Evolutionary conservation across 2,113 vertebrate genomes (phyloP).

Genomic region (Sebastes schlegelii): DNA sequence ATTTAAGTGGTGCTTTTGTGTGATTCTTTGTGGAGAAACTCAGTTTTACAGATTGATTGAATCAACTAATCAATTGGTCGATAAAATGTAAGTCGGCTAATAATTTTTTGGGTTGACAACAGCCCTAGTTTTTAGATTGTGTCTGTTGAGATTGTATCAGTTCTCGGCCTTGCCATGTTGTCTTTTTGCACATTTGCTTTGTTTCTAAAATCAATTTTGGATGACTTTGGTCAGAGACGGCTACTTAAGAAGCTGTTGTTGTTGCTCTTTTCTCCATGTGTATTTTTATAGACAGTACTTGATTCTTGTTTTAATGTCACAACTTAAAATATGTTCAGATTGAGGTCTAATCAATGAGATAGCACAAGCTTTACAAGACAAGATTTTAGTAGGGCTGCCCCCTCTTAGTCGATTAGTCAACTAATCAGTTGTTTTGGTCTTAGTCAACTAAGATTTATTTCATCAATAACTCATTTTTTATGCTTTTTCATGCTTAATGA

Average conservation of each 20-base stretch:
- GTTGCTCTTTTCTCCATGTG: not conserved
- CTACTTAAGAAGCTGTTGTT: not conserved
- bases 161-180: slow-evolving; percentile 26
- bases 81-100: no score
- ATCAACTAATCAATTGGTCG: no score
- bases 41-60: no score
- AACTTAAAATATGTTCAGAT: not conserved
- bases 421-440: no score
- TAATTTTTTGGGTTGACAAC: no score
- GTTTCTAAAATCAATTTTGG: not conserved
- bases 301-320: not conserved
- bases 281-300: not conserved
- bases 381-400: not conserved
- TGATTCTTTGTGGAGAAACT: no score
- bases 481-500: no score
- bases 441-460: no score
- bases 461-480: no score
- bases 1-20: no score
- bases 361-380: not conserved
- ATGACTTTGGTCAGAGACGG: not conserved
- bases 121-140: no score
- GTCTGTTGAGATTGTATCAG: not conserved
- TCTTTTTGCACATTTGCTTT: slow-evolving; percentile 23
- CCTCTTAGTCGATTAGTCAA: no score
- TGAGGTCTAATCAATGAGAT: not conserved